phyloP scores from a whole-genome alignment of 2,797 vertebrate species.

The Macroramphosus scolopax region DNA sequence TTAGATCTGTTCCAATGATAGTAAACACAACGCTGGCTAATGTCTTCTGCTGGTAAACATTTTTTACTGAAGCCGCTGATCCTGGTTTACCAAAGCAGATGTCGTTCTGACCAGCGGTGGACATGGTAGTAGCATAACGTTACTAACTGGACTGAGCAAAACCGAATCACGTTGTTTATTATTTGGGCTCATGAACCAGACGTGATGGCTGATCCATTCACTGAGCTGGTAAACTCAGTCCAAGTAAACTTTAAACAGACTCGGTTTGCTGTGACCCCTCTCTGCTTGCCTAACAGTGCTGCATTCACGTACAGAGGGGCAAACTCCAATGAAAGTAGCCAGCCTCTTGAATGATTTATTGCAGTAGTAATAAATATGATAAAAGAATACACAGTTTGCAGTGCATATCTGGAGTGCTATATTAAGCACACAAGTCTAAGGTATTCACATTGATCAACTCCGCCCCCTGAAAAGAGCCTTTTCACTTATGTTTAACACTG shows the following conservation, averaged over 20 bases:
- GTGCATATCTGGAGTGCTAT: no score
- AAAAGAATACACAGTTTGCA: conserved; percentile 12
- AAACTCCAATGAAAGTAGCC: conserved; percentile 55
- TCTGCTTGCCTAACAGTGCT: conserved; percentile 41
- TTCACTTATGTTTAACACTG: no score
- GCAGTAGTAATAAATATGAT: conserved; percentile 22
- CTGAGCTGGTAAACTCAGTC: conserved; percentile 14
- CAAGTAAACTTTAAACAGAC: conserved; percentile 52
- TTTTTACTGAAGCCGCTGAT: conserved; percentile 3
- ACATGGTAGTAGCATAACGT: no score
- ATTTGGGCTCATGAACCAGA: neutral
- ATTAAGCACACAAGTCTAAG: no score
- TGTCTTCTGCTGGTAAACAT: neutral
- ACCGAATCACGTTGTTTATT: no score
- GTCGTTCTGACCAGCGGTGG: no score
- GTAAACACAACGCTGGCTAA: neutral
- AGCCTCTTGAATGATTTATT: conserved; percentile 27
- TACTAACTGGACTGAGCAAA: no score
- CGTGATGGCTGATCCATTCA: neutral
- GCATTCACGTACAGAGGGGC: conserved; percentile 35
- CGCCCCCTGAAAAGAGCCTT: no score
- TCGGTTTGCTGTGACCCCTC: conserved; percentile 20
- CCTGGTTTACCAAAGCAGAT: conserved; percentile 10
- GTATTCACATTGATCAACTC: no score
- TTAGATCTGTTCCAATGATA: no score